These are phyloP conservation scores for Eilema caniola DNA, from an alignment of 2,888 invertebrate species.

Conservation along the genomic window DNA sequence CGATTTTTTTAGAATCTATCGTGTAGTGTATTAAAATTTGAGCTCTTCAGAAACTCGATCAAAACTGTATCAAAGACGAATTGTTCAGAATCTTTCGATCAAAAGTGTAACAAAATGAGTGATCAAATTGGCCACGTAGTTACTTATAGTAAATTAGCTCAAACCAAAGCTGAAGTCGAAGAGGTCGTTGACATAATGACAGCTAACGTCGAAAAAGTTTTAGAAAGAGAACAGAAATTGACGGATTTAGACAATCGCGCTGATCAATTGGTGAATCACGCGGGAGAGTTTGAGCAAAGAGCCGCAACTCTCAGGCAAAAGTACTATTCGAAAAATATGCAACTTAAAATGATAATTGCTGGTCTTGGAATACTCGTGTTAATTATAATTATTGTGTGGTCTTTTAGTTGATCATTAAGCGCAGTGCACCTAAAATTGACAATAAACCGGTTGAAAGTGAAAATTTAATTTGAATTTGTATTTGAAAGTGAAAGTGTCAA, in stretches of 20 bases:
- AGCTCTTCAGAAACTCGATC: not conserved
- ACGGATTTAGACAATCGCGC: conserved; percentile 98
- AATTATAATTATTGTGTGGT: conserved; percentile 92
- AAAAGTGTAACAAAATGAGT: conserved; percentile 71
- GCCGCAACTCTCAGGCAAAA: conserved; percentile 98
- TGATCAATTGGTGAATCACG: conserved; percentile 97
- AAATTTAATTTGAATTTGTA: too few species aligned
- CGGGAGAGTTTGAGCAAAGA: conserved; percentile 98
- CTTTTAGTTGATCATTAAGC: conserved; percentile 66
- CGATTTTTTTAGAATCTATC: not conserved
- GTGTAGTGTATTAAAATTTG: not conserved
- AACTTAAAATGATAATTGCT: conserved; percentile 97
- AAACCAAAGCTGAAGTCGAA: conserved; percentile 85
- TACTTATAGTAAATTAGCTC: conserved; percentile 82
- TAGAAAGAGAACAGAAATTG: conserved; percentile 97
- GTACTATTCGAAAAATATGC: conserved; percentile 99
- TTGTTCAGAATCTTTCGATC: not conserved
- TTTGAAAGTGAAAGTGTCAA: too few species aligned
- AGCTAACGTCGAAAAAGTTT: conserved; percentile 98
- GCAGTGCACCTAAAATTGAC: conserved; percentile 11
- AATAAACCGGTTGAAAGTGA: not conserved
- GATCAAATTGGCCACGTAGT: conserved; percentile 81
- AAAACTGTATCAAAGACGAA: conserved; percentile 9
- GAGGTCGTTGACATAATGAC: conserved; percentile 97
- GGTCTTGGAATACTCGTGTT: conserved; percentile 93